phyloP scores from a whole-genome alignment of 2,113 vertebrate species.

The Cochlearius cochlearius region DNA sequence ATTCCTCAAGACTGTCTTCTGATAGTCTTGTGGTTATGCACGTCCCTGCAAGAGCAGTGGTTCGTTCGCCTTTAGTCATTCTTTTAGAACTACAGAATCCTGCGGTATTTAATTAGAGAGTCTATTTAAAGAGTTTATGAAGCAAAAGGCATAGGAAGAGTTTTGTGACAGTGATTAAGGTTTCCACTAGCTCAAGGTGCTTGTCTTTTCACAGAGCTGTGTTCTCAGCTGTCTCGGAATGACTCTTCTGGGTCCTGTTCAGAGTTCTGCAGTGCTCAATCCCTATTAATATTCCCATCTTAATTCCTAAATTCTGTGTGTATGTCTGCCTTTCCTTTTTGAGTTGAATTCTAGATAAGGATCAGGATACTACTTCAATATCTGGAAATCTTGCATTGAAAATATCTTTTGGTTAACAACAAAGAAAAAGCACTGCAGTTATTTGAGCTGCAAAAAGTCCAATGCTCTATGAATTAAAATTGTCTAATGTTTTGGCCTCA shows the following conservation, averaged over 20 bases:
- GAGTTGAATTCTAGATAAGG: not conserved
- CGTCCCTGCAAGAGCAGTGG: not conserved
- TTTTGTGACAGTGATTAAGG: not conserved
- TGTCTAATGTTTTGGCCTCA: not conserved
- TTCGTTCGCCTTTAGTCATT: accelerated
- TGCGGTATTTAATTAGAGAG: not conserved
- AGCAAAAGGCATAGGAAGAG: not conserved
- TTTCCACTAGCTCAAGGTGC: not conserved
- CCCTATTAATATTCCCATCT: not conserved
- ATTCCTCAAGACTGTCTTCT: not conserved
- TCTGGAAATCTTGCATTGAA: not conserved
- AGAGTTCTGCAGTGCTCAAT: not conserved
- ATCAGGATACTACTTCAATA: not conserved
- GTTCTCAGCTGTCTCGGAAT: not conserved
- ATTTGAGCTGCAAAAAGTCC: not conserved
- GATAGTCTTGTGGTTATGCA: not conserved
- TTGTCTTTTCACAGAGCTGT: not conserved
- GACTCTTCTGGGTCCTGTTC: not conserved
- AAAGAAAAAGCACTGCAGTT: not conserved
- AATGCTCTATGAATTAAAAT: not conserved
- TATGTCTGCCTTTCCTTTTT: not conserved
- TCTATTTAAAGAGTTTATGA: not conserved
- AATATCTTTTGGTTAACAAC: not conserved
- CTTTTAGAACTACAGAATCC: not conserved
- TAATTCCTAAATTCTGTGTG: not conserved